Conservation (phyloP, 2,797 vertebrate genomes). For the Manis javanica region DNA sequence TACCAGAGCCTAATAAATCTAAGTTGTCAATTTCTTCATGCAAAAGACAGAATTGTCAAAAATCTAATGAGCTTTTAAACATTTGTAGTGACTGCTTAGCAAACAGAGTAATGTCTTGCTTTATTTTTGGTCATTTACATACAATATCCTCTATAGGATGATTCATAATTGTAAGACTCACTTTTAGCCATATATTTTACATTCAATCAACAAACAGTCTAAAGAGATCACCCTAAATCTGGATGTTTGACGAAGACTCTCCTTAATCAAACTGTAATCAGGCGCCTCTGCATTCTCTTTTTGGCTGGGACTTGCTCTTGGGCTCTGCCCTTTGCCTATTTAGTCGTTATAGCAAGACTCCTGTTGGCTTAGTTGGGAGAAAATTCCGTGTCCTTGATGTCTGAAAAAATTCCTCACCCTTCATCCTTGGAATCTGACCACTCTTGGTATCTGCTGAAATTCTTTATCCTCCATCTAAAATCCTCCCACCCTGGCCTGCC, state of each 20-base stretch:
- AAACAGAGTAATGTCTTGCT: neutral
- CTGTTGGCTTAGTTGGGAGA: neutral
- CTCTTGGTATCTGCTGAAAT: neutral
- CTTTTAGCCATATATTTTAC: neutral
- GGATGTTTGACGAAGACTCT: neutral
- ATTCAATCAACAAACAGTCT: neutral
- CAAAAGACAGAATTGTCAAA: neutral
- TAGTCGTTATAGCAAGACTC: neutral
- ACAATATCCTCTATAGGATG: neutral
- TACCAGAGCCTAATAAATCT: neutral
- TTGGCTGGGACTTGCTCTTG: neutral
- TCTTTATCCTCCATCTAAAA: neutral
- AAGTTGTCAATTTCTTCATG: neutral
- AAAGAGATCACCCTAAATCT: conserved; percentile 5
- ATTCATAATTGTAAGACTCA: conserved; percentile 11
- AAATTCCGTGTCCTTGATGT: neutral
- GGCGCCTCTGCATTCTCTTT: neutral
- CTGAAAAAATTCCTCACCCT: neutral
- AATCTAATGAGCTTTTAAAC: neutral
- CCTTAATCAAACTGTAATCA: neutral
- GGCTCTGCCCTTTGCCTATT: neutral
- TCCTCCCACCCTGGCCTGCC: neutral
- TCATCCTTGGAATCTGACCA: neutral
- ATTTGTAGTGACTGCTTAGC: neutral
- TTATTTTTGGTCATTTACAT: conserved; percentile 1